Percentiles rank a stretch among this genome's conserved stretches.
phyloP scores from a whole-genome alignment of 2,113 vertebrate genomes.

The Phrynosoma blainvillii region DNA sequence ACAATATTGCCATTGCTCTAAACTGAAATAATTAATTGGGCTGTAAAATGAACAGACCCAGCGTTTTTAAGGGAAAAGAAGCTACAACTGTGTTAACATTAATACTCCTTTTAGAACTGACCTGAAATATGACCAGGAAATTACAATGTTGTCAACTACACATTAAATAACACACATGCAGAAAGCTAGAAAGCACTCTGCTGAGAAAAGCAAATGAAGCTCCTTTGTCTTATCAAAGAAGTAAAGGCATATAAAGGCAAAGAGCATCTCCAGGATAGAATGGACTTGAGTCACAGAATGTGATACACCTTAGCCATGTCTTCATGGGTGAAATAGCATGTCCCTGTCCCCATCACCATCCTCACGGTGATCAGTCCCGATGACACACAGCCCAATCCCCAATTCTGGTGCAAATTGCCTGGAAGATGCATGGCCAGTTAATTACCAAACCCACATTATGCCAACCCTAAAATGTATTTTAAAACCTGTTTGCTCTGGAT shows the following conservation, averaged over 20 bases:
- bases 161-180: slow-evolving; percentile 18
- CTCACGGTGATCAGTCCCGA: no score
- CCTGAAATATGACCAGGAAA: slow-evolving; percentile 26
- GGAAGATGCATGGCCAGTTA: no score
- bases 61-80: slow-evolving; percentile 44
- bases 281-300: not conserved
- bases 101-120: slow-evolving; percentile 26
- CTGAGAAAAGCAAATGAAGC: not conserved
- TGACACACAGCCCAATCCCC: no score
- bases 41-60: slow-evolving; percentile 51
- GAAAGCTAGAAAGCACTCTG: not conserved
- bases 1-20: slow-evolving; percentile 32
- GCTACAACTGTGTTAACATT: slow-evolving; percentile 19
- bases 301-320: not conserved
- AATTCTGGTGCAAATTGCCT: no score
- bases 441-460: no score
- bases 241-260: not conserved
- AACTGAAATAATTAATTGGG: slow-evolving; percentile 55
- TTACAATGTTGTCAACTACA: not conserved
- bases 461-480: no score
- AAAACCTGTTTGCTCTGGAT: no score
- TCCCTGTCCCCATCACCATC: no score
- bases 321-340: no score
- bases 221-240: not conserved
- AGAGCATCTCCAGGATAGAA: not conserved